Conservation (phyloP, 2,888 invertebrate species). For the Thalpophila matura region DNA sequence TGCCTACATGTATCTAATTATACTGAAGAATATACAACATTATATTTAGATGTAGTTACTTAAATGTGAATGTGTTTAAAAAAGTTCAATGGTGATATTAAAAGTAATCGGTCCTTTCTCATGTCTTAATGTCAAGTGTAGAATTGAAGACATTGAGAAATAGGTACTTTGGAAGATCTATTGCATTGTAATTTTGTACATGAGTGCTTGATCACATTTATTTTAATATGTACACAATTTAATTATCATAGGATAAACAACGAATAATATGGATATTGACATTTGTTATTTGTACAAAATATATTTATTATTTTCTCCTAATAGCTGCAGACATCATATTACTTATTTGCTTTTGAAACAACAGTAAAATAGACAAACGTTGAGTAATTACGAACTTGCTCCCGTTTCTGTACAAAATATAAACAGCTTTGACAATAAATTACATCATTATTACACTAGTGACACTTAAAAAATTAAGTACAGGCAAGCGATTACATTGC, state of each 20-base stretch:
- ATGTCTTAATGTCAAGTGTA: conserved; percentile 5
- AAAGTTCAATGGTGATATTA: conserved; percentile 28
- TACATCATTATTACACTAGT: conserved; percentile 42
- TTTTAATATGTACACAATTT: conserved; percentile 18
- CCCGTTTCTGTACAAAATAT: conserved; percentile 72
- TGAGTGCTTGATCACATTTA: conserved; percentile 43
- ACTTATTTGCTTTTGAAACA: conserved; percentile 22
- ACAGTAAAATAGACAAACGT: conserved; percentile 43
- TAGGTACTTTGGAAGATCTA: conserved; percentile 43
- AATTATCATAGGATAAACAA: conserved; percentile 16
- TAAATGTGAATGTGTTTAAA: conserved; percentile 42
- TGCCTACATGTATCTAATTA: conserved; percentile 69
- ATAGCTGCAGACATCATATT: conserved; percentile 2
- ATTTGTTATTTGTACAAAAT: conserved; percentile 30
- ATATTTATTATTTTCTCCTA: conserved; percentile 6
- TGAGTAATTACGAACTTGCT: conserved; percentile 68
- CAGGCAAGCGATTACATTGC: conserved; percentile 49
- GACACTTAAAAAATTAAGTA: conserved; percentile 50
- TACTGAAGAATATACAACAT: conserved; percentile 67
- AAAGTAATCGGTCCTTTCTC: conserved; percentile 32
- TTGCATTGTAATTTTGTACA: conserved; percentile 54
- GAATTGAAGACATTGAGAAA: conserved; percentile 18
- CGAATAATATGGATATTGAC: conserved; percentile 23
- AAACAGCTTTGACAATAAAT: conserved; percentile 48
- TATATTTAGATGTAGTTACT: conserved; percentile 52